Percentiles rank a stretch among this genome's conserved stretches.
Conservation (phyloP, 2,797 vertebrate species). For the Phrynocephalus vlangalii region DNA sequence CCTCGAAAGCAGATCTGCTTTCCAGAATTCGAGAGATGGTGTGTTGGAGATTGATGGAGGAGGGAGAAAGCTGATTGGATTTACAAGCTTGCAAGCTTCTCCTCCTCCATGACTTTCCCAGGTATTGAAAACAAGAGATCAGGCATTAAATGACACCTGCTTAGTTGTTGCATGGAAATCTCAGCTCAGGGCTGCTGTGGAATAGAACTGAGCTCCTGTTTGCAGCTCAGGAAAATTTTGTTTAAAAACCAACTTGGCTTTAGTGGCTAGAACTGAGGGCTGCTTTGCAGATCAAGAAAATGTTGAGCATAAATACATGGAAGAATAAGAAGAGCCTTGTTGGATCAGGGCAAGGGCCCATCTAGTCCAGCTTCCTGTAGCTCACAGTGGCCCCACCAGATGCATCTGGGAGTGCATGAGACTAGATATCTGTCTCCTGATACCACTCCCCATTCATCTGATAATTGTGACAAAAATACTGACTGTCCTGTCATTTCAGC, state of each 20-base stretch:
- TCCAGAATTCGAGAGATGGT: background rate
- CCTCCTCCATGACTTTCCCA: background rate
- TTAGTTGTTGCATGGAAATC: too few relatives aligned
- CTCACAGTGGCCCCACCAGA: too few relatives aligned
- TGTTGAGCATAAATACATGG: too few relatives aligned
- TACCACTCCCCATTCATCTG: too few relatives aligned
- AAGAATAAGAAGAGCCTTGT: too few relatives aligned
- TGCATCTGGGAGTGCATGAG: too few relatives aligned
- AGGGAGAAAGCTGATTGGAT: background rate
- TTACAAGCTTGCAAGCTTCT: background rate
- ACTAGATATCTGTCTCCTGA: too few relatives aligned
- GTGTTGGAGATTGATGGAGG: background rate
- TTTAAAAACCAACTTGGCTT: background rate
- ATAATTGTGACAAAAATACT: too few relatives aligned
- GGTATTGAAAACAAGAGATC: background rate
- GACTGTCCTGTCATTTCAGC: background rate
- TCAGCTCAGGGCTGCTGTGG: background rate
- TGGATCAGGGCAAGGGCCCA: too few relatives aligned
- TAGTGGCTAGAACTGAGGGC: background rate
- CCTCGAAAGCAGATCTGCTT: background rate
- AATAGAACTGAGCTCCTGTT: background rate
- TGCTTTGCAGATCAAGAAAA: too few relatives aligned
- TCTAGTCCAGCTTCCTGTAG: too few relatives aligned
- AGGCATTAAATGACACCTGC: background rate
- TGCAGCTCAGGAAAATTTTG: background rate